phyloP scores from a whole-genome alignment of 2,797 vertebrate genomes.

The Mionectes olivaceus region DNA sequence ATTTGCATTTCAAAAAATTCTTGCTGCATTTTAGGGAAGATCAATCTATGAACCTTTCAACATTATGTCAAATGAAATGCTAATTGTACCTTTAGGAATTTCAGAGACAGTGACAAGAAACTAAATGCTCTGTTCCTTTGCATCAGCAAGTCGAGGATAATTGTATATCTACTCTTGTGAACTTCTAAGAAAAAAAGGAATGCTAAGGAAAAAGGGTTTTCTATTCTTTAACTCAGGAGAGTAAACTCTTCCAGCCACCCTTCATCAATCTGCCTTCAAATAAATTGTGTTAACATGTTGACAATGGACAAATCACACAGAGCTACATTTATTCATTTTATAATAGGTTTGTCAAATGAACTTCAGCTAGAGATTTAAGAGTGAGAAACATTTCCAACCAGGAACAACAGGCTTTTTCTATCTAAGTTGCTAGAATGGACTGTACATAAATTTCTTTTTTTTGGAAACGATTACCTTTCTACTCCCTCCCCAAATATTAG shows the following conservation, averaged over 20 bases:
- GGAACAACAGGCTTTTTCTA: slow-evolving; percentile 72
- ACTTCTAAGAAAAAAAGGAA: slow-evolving; percentile 83
- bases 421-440: slow-evolving; percentile 69
- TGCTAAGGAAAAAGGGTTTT: slow-evolving; percentile 82
- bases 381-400: slow-evolving; percentile 79
- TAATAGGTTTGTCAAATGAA: slow-evolving; percentile 86
- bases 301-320: slow-evolving; percentile 86
- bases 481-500: slow-evolving; percentile 49
- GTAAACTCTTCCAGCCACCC: slow-evolving; percentile 85
- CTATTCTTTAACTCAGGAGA: slow-evolving; percentile 85
- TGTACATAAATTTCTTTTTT: slow-evolving; percentile 39
- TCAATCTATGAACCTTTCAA: slow-evolving; percentile 99
- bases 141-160: slow-evolving; percentile 92
- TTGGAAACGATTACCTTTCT: background rate
- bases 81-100: slow-evolving; percentile 99
- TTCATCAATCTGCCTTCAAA: slow-evolving; percentile 86
- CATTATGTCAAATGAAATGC: slow-evolving; percentile 99
- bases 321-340: slow-evolving; percentile 85
- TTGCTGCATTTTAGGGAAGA: slow-evolving; percentile 98
- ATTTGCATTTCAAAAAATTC: slow-evolving; percentile 99
- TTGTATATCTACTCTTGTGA: slow-evolving; percentile 92
- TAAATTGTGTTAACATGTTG: slow-evolving; percentile 86
- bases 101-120: slow-evolving; percentile 99
- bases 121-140: slow-evolving; percentile 99
- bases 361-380: slow-evolving; percentile 79